These are phyloP conservation scores for Acanthurus lineatus DNA, from an alignment of 2,797 vertebrate genomes.

Conservation along the genomic window DNA sequence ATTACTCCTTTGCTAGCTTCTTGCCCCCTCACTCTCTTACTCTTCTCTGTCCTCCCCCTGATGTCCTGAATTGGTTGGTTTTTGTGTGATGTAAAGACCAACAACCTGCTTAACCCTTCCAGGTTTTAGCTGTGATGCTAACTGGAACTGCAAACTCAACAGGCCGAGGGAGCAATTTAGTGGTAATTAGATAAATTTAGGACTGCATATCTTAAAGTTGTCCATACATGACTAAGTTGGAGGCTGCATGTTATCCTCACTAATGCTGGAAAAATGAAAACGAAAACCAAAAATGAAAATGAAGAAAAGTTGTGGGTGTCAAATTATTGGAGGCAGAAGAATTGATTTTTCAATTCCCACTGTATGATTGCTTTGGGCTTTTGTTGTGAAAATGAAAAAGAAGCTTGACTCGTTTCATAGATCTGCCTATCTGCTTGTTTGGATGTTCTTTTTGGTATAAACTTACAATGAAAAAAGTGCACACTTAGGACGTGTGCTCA, in stretches of 20 bases:
- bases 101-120: too few relatives aligned
- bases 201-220: background rate
- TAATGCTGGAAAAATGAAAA: background rate
- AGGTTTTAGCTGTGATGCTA: too few relatives aligned
- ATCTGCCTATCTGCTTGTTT: conserved; percentile 23
- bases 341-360: background rate
- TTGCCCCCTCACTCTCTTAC: too few relatives aligned
- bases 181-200: too few relatives aligned
- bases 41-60: too few relatives aligned
- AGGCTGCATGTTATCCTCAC: background rate
- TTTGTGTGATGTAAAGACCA: too few relatives aligned
- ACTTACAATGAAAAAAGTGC: background rate
- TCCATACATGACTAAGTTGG: background rate
- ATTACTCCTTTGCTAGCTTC: too few relatives aligned
- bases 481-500: background rate
- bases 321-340: background rate
- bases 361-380: background rate
- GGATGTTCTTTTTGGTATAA: conserved; percentile 18
- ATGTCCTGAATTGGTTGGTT: too few relatives aligned
- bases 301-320: background rate
- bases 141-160: too few relatives aligned
- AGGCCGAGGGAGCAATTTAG: too few relatives aligned
- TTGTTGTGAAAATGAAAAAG: conserved; percentile 21
- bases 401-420: background rate
- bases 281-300: background rate